Evolutionary conservation across 2,888 invertebrate species (phyloP), one percentile per base, ranked within the genome.

Genomic region (Myopa testacea): DNA sequence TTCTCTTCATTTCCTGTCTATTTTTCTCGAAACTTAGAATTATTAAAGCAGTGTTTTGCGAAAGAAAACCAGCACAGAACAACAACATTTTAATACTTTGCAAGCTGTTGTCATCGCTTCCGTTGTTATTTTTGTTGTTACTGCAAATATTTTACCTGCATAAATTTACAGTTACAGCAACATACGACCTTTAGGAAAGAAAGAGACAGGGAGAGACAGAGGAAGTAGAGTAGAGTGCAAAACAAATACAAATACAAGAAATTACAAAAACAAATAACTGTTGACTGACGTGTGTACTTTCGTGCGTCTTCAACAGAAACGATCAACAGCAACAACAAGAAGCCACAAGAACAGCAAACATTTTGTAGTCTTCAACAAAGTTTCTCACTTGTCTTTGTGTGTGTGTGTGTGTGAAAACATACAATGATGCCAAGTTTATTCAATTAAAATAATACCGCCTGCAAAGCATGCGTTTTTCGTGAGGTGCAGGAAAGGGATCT

Each of bases 361-460:
- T 34, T 67, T 16, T 34, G 6, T 3, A 67, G 14, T 67, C 16
- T 14, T n/a, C 38, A 10, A 34, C 40, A 40, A 37, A n/a, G 26
- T 34, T 40, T 60, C 37, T 34, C 12, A 8, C 8, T 26, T 26
- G 2, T n/a, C n/a, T n/a, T n/a, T 26, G 26, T 26, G 1, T 26
- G 12, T 34, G 45, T 14, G 26, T 69, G 26, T 52, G 34, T 70
- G 14, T 55, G 37, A 16, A 26, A 34, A 62, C 34, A 45, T 6
- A 71, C 62, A 73, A 45, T 65, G 74, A 45, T 74, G 74, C 74
- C 52, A n/a, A 74, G 74, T 74, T 74, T 63, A 62, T 73, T 74
- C 74, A 74, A 74, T 74, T 74, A 74, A 74, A 74, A 74, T 74
- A 74, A 74, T 65, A 74, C 50, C 65, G 50, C 45, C 69, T 69